phyloP scores from a whole-genome alignment of 2,113 vertebrate species.

The Maccullochella peelii region DNA sequence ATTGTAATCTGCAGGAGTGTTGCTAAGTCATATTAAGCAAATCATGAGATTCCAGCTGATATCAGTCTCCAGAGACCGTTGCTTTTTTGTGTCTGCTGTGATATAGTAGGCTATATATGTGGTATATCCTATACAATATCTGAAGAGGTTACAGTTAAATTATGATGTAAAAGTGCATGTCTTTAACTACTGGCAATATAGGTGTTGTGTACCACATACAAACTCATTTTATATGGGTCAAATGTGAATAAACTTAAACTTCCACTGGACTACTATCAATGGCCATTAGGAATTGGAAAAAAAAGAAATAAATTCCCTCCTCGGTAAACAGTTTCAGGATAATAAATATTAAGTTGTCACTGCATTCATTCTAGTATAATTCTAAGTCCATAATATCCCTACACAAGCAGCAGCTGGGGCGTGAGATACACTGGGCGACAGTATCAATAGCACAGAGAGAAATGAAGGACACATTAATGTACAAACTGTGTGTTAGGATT shows the following conservation, averaged over 20 bases:
- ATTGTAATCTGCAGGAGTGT: not conserved
- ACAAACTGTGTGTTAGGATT: slow-evolving; percentile 7
- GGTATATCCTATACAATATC: not conserved
- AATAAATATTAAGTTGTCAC: not conserved
- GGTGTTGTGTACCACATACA: not conserved
- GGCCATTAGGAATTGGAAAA: not conserved
- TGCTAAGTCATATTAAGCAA: not conserved
- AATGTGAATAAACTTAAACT: slow-evolving; percentile 9
- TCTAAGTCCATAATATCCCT: not conserved
- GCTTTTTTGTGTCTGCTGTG: not conserved
- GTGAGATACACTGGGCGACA: not conserved
- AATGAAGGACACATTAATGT: not conserved
- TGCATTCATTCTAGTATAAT: not conserved
- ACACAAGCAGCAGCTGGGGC: slow-evolving; percentile 11
- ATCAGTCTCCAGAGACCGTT: not conserved
- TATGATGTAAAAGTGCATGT: not conserved
- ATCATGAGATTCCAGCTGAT: not conserved
- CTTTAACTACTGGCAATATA: not conserved
- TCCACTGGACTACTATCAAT: not conserved
- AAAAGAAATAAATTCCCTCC: not conserved
- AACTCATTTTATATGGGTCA: not conserved
- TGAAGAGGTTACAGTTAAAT: not conserved
- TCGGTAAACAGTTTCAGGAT: not conserved
- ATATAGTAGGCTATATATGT: not conserved
- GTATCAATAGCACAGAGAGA: not conserved